phyloP scores from a whole-genome alignment of 35 echinoderm and acorn worm species.

The Strongylocentrotus purpuratus region DNA sequence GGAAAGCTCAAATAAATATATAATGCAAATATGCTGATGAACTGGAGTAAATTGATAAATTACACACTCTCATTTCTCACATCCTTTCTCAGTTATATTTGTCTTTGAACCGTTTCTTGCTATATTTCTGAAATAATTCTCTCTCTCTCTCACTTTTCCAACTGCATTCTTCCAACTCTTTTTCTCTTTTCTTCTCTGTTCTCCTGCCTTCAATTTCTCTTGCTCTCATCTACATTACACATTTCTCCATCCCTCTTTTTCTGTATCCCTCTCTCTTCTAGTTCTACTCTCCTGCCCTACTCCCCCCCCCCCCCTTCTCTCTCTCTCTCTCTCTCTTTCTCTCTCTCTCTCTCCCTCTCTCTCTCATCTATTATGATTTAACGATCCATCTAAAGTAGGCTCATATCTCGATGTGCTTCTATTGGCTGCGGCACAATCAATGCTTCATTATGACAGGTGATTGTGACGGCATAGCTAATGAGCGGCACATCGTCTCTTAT shows the following conservation, averaged over 20 bases:
- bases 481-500: not conserved
- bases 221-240: not conserved
- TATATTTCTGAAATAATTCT: too few relatives aligned
- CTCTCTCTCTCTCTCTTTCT: too few relatives aligned
- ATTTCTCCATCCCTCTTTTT: not conserved
- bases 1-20: not conserved
- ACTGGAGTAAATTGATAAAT: slow-evolving; percentile 26
- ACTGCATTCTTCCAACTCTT: too few relatives aligned
- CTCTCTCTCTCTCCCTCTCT: not conserved
- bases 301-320: too few relatives aligned
- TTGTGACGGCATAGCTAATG: not conserved
- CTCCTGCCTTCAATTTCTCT: not conserved
- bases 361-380: not conserved
- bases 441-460: slow-evolving; percentile 7
- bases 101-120: too few relatives aligned
- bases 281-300: too few relatives aligned
- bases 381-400: not conserved
- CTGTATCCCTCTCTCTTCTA: not conserved
- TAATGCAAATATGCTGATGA: slow-evolving; percentile 28
- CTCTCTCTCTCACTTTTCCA: too few relatives aligned
- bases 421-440: not conserved
- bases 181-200: too few relatives aligned
- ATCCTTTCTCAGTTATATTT: not conserved
- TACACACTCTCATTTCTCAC: not conserved
- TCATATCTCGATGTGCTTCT: not conserved